Evolutionary conservation across 2,888 invertebrate genomes (phyloP).

Genomic region (Synanthedon myopaeformis): DNA sequence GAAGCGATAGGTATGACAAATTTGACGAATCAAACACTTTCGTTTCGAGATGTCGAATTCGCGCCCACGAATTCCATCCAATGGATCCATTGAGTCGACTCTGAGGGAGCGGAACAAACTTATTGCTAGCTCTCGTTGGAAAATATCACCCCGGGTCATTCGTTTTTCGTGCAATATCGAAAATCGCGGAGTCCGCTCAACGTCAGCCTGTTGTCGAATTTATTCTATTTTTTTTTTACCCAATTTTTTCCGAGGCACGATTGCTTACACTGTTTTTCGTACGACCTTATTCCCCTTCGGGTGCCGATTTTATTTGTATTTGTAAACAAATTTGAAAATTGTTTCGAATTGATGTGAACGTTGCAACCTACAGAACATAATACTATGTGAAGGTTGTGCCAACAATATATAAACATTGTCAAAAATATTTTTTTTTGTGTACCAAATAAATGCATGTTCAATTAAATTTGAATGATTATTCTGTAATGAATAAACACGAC

Average conservation of each 20-base stretch:
- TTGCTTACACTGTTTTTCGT: constrained; percentile 3
- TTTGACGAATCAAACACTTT: background rate
- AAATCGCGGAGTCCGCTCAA: constrained; percentile 4
- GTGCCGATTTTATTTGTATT: constrained; percentile 3
- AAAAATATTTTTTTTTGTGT: too few relatives aligned
- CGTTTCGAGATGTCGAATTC: background rate
- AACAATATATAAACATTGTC: too few relatives aligned
- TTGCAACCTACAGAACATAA: too few relatives aligned
- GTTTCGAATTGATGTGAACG: constrained; percentile 1
- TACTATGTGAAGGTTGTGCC: too few relatives aligned
- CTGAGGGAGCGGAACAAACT: constrained; percentile 2
- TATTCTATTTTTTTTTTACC: constrained; percentile 6
- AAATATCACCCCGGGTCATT: constrained; percentile 10
- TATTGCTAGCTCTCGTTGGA: constrained; percentile 4
- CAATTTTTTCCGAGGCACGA: constrained; percentile 3
- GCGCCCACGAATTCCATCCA: background rate
- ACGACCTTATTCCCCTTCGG: constrained; percentile 1
- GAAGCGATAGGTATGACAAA: background rate
- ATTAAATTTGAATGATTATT: too few relatives aligned
- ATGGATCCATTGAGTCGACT: constrained; percentile 4
- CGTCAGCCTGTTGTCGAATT: constrained; percentile 7
- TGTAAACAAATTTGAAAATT: constrained; percentile 4
- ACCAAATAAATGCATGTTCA: too few relatives aligned
- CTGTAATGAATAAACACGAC: too few relatives aligned
- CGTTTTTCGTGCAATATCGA: constrained; percentile 10